phyloP scores from a whole-genome alignment of 2,888 invertebrate genomes.

The Drosophila prostipennis region DNA sequence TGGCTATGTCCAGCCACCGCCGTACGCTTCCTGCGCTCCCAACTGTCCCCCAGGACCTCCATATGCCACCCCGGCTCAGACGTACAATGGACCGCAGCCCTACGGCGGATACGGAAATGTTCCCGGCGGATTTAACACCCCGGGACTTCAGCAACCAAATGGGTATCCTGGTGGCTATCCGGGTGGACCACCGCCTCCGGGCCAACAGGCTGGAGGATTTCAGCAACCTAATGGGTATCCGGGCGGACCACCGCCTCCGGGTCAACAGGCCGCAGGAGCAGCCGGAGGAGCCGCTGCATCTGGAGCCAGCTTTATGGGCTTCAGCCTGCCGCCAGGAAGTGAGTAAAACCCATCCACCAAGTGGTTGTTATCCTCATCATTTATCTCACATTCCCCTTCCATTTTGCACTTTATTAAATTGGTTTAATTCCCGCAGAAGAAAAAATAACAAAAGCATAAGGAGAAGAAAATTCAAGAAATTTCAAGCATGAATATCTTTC shows the following conservation, averaged over 20 bases:
- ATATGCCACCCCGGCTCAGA: constrained; percentile 53
- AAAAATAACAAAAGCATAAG: background rate
- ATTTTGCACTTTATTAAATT: constrained; percentile 4
- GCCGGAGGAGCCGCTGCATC: constrained; percentile 54
- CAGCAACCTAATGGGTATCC: constrained; percentile 64
- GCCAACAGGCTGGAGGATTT: constrained; percentile 42
- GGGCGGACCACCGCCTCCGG: constrained; percentile 38
- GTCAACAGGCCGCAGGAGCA: constrained; percentile 52
- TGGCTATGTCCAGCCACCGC: constrained; percentile 74
- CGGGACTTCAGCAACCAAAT: constrained; percentile 62
- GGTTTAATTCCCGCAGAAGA: background rate
- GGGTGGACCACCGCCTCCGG: constrained; percentile 37
- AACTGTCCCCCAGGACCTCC: constrained; percentile 57
- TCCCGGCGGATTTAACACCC: constrained; percentile 73
- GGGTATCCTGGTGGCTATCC: constrained; percentile 64
- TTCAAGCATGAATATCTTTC: background rate
- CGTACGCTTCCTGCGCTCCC: constrained; percentile 64
- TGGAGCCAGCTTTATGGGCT: constrained; percentile 79
- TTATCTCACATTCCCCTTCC: background rate
- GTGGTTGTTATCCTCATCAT: background rate
- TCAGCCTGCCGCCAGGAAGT: constrained; percentile 83
- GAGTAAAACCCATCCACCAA: constrained; percentile 58
- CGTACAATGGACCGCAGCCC: constrained; percentile 54
- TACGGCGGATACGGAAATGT: constrained; percentile 68
- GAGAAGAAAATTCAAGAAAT: background rate